These are phyloP conservation scores for western clawed frog (Xenopus tropicalis) DNA, from an alignment of 2,113 vertebrate species.

Conservation along the genomic window DNA sequence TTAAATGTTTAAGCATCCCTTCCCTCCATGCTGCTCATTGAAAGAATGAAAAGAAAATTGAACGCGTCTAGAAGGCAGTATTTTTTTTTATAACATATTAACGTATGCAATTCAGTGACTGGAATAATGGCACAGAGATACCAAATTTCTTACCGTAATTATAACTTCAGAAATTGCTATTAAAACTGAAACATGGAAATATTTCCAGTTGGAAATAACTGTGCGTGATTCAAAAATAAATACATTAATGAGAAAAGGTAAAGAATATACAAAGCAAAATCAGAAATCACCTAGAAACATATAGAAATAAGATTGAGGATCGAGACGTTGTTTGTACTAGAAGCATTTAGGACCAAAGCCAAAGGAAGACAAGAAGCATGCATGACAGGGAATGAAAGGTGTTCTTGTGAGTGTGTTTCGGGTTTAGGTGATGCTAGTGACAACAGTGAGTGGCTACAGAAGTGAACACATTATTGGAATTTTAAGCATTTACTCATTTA, in stretches of 20 bases:
- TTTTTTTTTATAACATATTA: constrained; percentile 51
- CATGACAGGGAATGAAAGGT: too few species aligned
- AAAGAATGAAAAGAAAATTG: constrained; percentile 54
- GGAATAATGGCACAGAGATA: constrained; percentile 52
- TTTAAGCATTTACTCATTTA: too few species aligned
- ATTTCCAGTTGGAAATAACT: constrained; percentile 53
- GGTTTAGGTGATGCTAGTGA: too few species aligned
- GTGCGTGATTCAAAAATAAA: constrained; percentile 17
- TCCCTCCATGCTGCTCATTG: constrained; percentile 55
- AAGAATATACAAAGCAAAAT: too few species aligned
- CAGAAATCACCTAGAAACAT: too few species aligned
- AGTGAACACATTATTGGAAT: too few species aligned
- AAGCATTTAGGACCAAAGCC: too few species aligned
- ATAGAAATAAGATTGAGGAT: too few species aligned
- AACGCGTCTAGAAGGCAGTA: constrained; percentile 51
- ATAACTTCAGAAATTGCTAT: constrained; percentile 52
- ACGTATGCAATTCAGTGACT: constrained; percentile 53
- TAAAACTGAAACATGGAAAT: constrained; percentile 46
- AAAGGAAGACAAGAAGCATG: too few species aligned
- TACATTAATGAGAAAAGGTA: neutral
- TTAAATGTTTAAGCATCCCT: constrained; percentile 55
- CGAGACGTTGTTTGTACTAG: too few species aligned
- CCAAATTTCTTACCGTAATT: constrained; percentile 52
- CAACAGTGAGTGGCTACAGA: too few species aligned
- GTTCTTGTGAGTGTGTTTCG: too few species aligned